A percentile compares a stretch with the other conserved stretches of the same genome.
Evolutionary conservation across 2,888 invertebrate genomes (phyloP).

Genomic region (Podabrus alpinus): DNA sequence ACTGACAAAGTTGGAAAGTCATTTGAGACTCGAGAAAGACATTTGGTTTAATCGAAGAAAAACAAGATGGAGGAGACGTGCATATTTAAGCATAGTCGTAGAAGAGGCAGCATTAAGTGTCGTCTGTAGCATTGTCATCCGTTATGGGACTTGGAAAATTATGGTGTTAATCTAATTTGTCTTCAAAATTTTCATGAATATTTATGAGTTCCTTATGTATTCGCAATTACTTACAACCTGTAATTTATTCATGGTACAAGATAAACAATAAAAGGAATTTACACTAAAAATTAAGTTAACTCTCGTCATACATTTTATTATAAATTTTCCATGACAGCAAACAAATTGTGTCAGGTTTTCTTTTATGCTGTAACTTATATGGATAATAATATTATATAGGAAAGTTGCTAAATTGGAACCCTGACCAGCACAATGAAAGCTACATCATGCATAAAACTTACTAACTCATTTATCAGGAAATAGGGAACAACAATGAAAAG

Average conservation of each 20-base stretch:
- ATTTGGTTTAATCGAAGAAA: neutral
- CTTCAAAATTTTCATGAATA: slow-evolving; percentile 12
- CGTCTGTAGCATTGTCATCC: slow-evolving; percentile 19
- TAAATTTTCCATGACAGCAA: neutral
- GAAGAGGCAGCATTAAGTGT: slow-evolving; percentile 16
- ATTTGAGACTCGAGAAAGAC: neutral
- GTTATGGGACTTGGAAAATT: slow-evolving; percentile 16
- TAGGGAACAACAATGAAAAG: slow-evolving; percentile 17
- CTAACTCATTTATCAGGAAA: slow-evolving; percentile 26
- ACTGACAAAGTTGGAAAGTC: neutral
- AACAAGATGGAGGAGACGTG: neutral
- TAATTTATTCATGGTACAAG: slow-evolving; percentile 2
- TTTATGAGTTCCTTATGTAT: slow-evolving; percentile 2
- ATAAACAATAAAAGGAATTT: neutral
- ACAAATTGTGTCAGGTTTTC: neutral
- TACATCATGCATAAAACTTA: slow-evolving; percentile 19
- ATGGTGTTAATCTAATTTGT: slow-evolving; percentile 18
- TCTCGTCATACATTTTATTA: neutral
- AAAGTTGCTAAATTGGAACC: slow-evolving; percentile 7
- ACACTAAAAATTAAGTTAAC: neutral
- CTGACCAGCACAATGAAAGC: slow-evolving; percentile 22
- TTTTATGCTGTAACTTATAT: neutral
- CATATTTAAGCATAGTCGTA: neutral
- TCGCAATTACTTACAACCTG: slow-evolving; percentile 1
- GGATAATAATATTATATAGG: neutral